These are phyloP conservation scores for Torymus texanus DNA, from an alignment of 2,888 invertebrate genomes.

Conservation along the genomic window DNA sequence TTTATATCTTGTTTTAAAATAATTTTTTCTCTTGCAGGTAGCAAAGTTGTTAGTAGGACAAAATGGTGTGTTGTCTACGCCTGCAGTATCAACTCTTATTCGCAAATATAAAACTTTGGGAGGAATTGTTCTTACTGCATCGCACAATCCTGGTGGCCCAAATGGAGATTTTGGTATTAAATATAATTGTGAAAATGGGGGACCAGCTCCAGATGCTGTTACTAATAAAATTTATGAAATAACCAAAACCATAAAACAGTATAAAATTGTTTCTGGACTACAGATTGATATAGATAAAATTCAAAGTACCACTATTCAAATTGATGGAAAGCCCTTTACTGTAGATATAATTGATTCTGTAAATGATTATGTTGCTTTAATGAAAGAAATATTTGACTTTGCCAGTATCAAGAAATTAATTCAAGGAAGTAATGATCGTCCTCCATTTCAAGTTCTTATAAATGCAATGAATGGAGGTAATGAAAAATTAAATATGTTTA, in stretches of 20 bases:
- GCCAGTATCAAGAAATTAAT: constrained; percentile 84
- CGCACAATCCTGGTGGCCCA: constrained; percentile 99
- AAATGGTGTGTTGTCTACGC: constrained; percentile 97
- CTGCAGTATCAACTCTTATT: constrained; percentile 96
- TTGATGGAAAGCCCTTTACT: constrained; percentile 83
- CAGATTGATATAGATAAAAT: constrained; percentile 85
- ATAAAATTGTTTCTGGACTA: constrained; percentile 87
- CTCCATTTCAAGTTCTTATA: constrained; percentile 89
- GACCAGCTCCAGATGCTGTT: constrained; percentile 93
- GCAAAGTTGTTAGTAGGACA: constrained; percentile 92
- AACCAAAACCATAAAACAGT: constrained; percentile 86
- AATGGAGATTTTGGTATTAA: constrained; percentile 99
- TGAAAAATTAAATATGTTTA: constrained; percentile 25
- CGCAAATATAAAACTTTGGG: constrained; percentile 90
- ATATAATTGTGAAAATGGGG: constrained; percentile 98
- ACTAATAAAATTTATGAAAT: constrained; percentile 92
- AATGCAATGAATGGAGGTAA: constrained; percentile 96
- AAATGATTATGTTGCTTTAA: constrained; percentile 88
- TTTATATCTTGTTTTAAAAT: no score
- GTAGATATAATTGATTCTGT: constrained; percentile 96
- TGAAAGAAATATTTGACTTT: constrained; percentile 99
- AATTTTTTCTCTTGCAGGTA: constrained; percentile 77
- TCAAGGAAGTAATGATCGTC: constrained; percentile 80
- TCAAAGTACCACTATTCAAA: constrained; percentile 77
- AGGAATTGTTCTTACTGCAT: constrained; percentile 98